Percentiles rank a stretch among this genome's conserved stretches.
phyloP scores from a whole-genome alignment of 2,888 invertebrate species.

The Abrostola tripartita region DNA sequence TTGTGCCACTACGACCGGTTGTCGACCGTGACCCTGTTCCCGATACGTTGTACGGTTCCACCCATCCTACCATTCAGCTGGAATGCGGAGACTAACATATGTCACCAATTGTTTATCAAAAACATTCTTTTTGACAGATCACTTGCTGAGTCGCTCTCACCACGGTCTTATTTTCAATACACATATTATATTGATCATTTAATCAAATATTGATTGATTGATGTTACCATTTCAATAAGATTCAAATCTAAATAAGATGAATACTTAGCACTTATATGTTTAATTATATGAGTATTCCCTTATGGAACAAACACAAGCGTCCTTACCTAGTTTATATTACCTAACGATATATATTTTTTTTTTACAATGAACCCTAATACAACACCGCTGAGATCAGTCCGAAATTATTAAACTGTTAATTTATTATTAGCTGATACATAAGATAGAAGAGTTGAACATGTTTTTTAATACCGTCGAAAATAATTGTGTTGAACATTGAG shows the following conservation, averaged over 20 bases:
- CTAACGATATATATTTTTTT: conserved; percentile 46
- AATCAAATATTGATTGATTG: no score
- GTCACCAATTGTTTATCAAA: conserved; percentile 58
- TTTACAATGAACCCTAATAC: conserved; percentile 61
- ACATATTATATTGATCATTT: no score
- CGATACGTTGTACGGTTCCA: conserved; percentile 74
- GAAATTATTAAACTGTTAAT: conserved; percentile 56
- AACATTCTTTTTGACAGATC: conserved; percentile 30
- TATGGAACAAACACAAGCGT: no score
- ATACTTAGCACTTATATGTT: no score
- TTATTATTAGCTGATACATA: conserved; percentile 54
- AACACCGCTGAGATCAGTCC: conserved; percentile 57
- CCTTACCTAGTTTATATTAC: no score
- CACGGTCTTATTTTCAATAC: conserved; percentile 1
- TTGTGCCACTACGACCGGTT: conserved; percentile 77
- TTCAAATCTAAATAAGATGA: no score
- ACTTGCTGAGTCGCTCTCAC: conserved; percentile 34
- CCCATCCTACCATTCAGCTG: conserved; percentile 69
- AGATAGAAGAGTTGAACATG: conserved; percentile 55
- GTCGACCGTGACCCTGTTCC: conserved; percentile 84
- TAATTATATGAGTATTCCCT: no score
- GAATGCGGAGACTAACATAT: conserved; percentile 79
- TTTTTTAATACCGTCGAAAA: conserved; percentile 42
- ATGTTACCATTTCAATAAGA: no score
- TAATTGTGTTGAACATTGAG: conserved; percentile 5